phyloP scores from a whole-genome alignment of 2,113 vertebrate genomes.

The Motacilla alba region DNA sequence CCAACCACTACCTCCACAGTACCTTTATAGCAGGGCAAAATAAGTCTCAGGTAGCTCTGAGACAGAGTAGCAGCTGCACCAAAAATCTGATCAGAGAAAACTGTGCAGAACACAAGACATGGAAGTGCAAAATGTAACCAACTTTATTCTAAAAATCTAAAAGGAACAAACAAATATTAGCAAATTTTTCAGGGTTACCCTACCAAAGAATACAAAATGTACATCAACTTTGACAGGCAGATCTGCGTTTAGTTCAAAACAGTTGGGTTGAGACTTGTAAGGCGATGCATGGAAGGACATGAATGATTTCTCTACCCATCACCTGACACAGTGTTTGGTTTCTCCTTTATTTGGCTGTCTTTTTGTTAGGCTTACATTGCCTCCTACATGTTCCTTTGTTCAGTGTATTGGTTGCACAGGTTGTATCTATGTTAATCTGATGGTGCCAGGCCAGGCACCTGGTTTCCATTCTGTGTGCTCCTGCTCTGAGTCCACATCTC shows the following conservation, averaged over 20 bases:
- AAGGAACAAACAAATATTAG: not conserved
- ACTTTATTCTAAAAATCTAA: not conserved
- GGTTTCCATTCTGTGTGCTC: not conserved
- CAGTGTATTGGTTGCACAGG: not conserved
- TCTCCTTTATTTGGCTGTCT: not conserved
- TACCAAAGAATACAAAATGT: not conserved
- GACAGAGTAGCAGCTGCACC: not conserved
- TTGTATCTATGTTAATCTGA: not conserved
- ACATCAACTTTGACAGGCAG: not conserved
- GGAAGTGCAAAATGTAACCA: not conserved
- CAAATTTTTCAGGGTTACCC: not conserved
- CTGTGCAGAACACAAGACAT: not conserved
- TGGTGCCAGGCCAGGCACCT: not conserved
- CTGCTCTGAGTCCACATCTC: not conserved
- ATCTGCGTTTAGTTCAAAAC: not conserved
- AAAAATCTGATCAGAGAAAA: not conserved
- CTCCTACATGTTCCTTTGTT: not conserved
- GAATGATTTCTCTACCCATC: not conserved
- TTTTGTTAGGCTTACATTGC: not conserved
- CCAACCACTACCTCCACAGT: not conserved
- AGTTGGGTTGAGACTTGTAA: not conserved
- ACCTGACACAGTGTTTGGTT: not conserved
- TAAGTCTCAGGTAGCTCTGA: not conserved
- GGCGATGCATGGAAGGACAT: fast-evolving
- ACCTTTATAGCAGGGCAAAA: not conserved